Percentiles rank a stretch among this genome's conserved stretches.
Evolutionary conservation across 2,888 invertebrate species (phyloP).

Genomic region (Ormyrus pomaceus): DNA sequence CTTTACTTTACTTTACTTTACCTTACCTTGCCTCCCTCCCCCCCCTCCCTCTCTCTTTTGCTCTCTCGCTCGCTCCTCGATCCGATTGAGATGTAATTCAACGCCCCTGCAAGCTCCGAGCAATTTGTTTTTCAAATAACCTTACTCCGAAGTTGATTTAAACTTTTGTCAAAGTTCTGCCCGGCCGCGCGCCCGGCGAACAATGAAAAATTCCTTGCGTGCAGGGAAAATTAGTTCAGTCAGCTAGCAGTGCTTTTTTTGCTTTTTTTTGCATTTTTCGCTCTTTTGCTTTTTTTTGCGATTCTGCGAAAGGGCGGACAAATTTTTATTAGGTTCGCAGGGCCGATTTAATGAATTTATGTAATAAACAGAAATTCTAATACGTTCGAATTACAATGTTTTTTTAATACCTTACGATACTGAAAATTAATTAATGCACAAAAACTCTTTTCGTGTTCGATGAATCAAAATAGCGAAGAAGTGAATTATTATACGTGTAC

Average conservation of each 20-base stretch:
- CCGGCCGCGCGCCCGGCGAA: constrained; percentile 19
- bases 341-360: not conserved
- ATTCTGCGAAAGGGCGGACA: not conserved
- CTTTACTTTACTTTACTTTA: constrained; percentile 49
- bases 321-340: not conserved
- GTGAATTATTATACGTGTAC: too few species aligned
- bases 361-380: not conserved
- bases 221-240: constrained; percentile 49
- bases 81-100: constrained; percentile 59
- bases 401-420: not conserved
- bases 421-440: not conserved
- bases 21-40: constrained; percentile 31
- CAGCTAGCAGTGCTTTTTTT: constrained; percentile 25
- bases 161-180: constrained; percentile 57
- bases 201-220: constrained; percentile 54
- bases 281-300: not conserved
- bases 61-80: constrained; percentile 46
- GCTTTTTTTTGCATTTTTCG: not conserved
- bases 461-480: too few species aligned
- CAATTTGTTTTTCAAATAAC: constrained; percentile 59
- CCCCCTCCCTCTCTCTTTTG: constrained; percentile 53
- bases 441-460: too few species aligned
- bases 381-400: too few species aligned
- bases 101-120: constrained; percentile 55
- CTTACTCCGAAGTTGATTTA: constrained; percentile 55